Conservation (phyloP, 2,113 vertebrate genomes). For the Amia ocellicauda region DNA sequence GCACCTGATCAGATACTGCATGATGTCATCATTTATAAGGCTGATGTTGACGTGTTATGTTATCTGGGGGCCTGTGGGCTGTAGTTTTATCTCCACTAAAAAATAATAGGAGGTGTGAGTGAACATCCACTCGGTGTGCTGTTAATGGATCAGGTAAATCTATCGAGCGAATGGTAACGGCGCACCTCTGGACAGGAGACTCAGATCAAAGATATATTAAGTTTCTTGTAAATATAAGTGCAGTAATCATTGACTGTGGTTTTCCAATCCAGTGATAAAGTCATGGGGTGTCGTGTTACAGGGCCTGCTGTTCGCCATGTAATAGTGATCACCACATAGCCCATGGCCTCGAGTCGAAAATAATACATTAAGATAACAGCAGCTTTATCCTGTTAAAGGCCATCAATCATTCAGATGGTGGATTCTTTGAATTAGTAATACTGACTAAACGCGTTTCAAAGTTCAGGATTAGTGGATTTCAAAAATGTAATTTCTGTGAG, state of each 20-base stretch:
- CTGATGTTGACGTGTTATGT: not conserved
- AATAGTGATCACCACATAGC: conserved; percentile 38
- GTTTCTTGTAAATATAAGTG: conserved; percentile 40
- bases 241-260: conserved; percentile 24
- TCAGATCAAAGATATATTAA: conserved; percentile 38
- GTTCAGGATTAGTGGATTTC: conserved; percentile 35
- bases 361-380: conserved; percentile 31
- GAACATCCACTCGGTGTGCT: conserved; percentile 11
- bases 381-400: conserved; percentile 28
- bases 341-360: conserved; percentile 21
- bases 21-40: not conserved
- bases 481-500: not conserved
- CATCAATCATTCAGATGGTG: not conserved
- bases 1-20: conserved; percentile 22
- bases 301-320: conserved; percentile 18
- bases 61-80: conserved; percentile 14
- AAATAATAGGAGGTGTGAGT: conserved; percentile 25
- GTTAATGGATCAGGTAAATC: conserved; percentile 16
- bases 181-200: conserved; percentile 25
- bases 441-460: conserved; percentile 19
- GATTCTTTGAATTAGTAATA: conserved; percentile 32
- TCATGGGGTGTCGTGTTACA: conserved; percentile 32
- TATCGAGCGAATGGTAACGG: conserved; percentile 21
- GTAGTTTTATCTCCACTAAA: not conserved
- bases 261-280: conserved; percentile 15